Base-by-base conservation (phyloP, 2,113 vertebrate genomes). In the Dissostichus mawsoni region DNA sequence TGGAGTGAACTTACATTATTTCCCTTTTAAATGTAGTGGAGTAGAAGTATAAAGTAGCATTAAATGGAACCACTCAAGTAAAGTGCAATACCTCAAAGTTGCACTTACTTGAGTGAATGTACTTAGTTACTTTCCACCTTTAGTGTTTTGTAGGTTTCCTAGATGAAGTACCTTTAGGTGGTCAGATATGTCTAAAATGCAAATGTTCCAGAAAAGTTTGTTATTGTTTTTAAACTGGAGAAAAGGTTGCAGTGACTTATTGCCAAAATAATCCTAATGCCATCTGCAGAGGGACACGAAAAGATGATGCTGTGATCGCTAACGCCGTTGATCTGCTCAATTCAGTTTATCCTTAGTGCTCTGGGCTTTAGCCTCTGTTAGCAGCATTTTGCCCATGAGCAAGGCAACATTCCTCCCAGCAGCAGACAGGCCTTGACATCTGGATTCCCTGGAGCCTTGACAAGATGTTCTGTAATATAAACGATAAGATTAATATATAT, bases 301-400 rank as follows among this genome's bases (percentile, higher is more conserved):
- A 82, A 78, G 62, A 86, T 59, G 75, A 74, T 25, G 69, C 74
- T 58, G 36, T 41, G 74, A 78, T 80, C 79, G 58, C 63, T 69
- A 41, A 5, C 62, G 47, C 23, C 11, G 58, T 65, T 71, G 29
- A 87, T 84, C 75, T 73, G 56, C 62, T 76, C 41, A 3, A 11
- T 76, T 75, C 66, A 61, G 75, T 13, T 78, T 12, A 69, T 64
- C 61, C 33, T 57, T 10, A 12, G 68, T 11, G 23, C 36, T 41
- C 8, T 8, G 18, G 33, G 63, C 41, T 64, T 8, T 1, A n/a
- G 36, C 20, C 33, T 41, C 69, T 8, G 65, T 8, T 25, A 11
- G 53, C 36, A n/a, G 33, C 18, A 48, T 16, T 41, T 55, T 67
- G 68, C 56, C 78, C 55, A 13, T 33, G 62, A 85, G 78, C 78